Percentiles rank a stretch among this genome's conserved stretches.
These are phyloP conservation scores for Calliopum simillimum DNA, from an alignment of 2,888 invertebrate species.

Conservation along the genomic window DNA sequence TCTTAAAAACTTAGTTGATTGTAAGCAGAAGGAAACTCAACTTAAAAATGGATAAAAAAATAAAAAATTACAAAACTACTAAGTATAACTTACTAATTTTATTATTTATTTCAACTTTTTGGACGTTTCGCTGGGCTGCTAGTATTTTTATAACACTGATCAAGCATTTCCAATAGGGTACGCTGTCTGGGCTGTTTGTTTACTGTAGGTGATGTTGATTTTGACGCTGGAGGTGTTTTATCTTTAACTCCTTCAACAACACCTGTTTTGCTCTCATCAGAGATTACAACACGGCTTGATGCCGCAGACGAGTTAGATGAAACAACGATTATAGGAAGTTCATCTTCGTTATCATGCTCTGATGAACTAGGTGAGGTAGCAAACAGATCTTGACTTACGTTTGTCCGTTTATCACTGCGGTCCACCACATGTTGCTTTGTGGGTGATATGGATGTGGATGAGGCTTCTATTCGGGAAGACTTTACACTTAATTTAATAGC, in stretches of 20 bases:
- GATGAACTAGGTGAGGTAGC: slow-evolving; percentile 42
- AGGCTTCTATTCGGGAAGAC: slow-evolving; percentile 1
- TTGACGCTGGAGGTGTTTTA: not conserved
- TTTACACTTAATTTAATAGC: not conserved
- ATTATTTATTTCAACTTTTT: slow-evolving; percentile 11
- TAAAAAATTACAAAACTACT: too few relatives aligned
- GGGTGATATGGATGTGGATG: slow-evolving; percentile 32
- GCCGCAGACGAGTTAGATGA: not conserved
- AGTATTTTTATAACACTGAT: slow-evolving; percentile 56
- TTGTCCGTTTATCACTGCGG: slow-evolving; percentile 5
- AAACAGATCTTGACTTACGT: slow-evolving; percentile 47
- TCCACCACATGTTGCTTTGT: not conserved
- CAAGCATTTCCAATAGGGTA: slow-evolving; percentile 64
- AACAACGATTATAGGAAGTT: not conserved
- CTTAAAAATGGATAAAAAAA: too few relatives aligned
- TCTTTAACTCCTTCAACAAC: slow-evolving; percentile 3
- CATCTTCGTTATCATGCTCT: slow-evolving; percentile 36
- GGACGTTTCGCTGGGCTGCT: slow-evolving; percentile 46
- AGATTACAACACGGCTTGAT: slow-evolving; percentile 30
- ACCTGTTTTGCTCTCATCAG: slow-evolving; percentile 43
- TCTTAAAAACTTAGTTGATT: too few relatives aligned
- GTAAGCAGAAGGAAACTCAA: too few relatives aligned
- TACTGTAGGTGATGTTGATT: slow-evolving; percentile 19
- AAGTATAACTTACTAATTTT: not conserved
- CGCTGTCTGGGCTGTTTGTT: slow-evolving; percentile 53